Conservation (phyloP, 1,140 invertebrate genomes). For the Musca domestica region DNA sequence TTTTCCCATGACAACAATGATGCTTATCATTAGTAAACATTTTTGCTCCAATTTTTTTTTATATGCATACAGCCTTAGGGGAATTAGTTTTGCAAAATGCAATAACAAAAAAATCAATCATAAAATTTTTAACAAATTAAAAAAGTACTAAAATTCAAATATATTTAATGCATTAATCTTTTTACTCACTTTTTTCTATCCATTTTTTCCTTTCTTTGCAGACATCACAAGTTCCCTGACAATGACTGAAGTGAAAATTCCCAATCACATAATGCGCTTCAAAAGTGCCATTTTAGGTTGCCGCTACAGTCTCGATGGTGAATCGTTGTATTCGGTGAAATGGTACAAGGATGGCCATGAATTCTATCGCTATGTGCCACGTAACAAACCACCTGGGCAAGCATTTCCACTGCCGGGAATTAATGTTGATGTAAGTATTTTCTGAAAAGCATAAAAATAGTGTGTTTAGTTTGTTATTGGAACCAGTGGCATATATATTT, state of each 20-base stretch:
- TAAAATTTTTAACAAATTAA: neutral
- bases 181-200: neutral
- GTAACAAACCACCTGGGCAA: conserved; percentile 69
- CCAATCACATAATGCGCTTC: conserved; percentile 66
- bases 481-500: no score
- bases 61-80: neutral
- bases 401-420: conserved; percentile 74
- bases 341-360: conserved; percentile 88
- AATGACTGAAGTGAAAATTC: conserved; percentile 66
- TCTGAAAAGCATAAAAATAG: no score
- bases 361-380: conserved; percentile 79
- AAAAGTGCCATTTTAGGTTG: conserved; percentile 71
- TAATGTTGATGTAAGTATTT: conserved; percentile 73
- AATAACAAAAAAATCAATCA: conserved; percentile 1
- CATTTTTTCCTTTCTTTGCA: conserved; percentile 39
- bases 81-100: neutral
- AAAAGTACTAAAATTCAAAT: neutral
- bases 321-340: conserved; percentile 79
- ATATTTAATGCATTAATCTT: neutral
- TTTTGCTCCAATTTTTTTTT: neutral
- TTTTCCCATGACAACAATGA: no score
- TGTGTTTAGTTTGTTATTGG: no score
- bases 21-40: no score
- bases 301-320: conserved; percentile 75
- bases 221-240: conserved; percentile 59